Evolutionary conservation across 1,140 invertebrate genomes (phyloP).

Genomic region (Cylas formicarius): DNA sequence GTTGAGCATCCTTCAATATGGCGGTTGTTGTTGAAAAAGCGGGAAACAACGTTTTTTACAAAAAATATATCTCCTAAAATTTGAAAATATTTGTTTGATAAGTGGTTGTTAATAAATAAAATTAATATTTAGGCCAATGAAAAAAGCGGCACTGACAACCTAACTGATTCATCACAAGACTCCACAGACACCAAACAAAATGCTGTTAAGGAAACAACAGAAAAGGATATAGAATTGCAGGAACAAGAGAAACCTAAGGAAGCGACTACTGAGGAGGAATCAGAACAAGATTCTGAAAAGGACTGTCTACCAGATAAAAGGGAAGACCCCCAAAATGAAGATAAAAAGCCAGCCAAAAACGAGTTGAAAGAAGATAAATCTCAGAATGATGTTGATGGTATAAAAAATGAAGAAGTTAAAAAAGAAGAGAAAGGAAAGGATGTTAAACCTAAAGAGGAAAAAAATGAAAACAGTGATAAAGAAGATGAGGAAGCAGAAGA

Average conservation of each 20-base stretch:
- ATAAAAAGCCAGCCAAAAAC: constrained; percentile 10
- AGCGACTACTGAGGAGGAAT: constrained; percentile 18
- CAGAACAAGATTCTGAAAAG: constrained; percentile 20
- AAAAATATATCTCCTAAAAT: constrained; percentile 9
- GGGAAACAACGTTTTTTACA: constrained; percentile 30
- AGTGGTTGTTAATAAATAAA: background rate
- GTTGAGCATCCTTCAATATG: constrained; percentile 34
- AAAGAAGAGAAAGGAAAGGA: constrained; percentile 41
- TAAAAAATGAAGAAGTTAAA: constrained; percentile 32
- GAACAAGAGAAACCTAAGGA: constrained; percentile 24
- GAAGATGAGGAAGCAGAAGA: constrained; percentile 44
- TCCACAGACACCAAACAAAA: constrained; percentile 25
- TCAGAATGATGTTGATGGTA: constrained; percentile 34
- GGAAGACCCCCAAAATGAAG: constrained; percentile 6
- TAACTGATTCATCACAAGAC: constrained; percentile 34
- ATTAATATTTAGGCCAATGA: constrained; percentile 26
- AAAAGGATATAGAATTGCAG: constrained; percentile 29
- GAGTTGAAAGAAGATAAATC: constrained; percentile 33
- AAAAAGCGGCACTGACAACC: constrained; percentile 28
- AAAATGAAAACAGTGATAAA: constrained; percentile 39
- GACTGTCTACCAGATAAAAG: constrained; percentile 19
- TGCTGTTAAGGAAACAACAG: constrained; percentile 14
- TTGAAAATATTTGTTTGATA: background rate
- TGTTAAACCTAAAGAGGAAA: constrained; percentile 21
- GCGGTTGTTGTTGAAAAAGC: constrained; percentile 42